Conservation (phyloP, 2,797 vertebrate species). For the Sebastolobus alascanus region DNA sequence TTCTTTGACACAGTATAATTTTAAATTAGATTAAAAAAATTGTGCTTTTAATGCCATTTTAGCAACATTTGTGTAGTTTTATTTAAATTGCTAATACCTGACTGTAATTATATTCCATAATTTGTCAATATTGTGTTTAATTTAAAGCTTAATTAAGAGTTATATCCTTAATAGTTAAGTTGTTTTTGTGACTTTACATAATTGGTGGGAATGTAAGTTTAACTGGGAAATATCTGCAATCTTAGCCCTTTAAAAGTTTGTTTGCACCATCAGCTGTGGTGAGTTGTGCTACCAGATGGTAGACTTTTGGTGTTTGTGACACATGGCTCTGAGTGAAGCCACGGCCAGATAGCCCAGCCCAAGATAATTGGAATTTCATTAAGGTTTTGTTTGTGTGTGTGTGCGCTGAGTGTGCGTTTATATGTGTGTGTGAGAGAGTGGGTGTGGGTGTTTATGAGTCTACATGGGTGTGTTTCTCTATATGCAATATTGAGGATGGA, state of each 20-base stretch:
- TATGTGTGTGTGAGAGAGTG: constrained; percentile 59
- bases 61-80: neutral
- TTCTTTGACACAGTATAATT: neutral
- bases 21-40: neutral
- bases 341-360: constrained; percentile 76
- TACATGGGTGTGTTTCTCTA: constrained; percentile 73
- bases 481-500: constrained; percentile 61
- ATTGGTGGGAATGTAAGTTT: neutral
- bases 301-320: constrained; percentile 82
- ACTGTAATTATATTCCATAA: neutral
- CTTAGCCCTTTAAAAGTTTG: constrained; percentile 31
- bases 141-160: neutral
- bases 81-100: neutral
- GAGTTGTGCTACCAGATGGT: constrained; percentile 83
- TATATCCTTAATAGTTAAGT: neutral
- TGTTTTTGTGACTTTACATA: neutral
- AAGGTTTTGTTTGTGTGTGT: constrained; percentile 78
- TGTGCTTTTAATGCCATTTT: neutral
- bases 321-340: constrained; percentile 80
- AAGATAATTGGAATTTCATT: constrained; percentile 90
- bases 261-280: constrained; percentile 59
- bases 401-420: constrained; percentile 20
- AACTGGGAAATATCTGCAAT: neutral
- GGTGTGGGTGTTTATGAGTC: constrained; percentile 75
- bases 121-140: neutral